Conservation (phyloP, 2,797 vertebrate species). For the Siniperca obscura region DNA sequence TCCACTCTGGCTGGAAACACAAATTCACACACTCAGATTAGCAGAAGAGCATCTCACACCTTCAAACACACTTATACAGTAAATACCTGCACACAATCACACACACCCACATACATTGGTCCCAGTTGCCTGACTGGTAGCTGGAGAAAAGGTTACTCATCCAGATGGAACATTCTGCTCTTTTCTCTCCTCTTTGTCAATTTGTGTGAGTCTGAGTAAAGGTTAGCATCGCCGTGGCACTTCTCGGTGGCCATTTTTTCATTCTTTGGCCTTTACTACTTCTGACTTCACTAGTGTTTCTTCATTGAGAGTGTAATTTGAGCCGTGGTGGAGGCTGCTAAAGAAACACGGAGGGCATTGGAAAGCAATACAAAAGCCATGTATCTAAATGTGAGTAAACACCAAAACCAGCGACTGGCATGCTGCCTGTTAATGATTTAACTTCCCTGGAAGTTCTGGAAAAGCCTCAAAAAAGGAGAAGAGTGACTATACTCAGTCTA, state of each 20-base stretch:
- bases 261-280: constrained; percentile 63
- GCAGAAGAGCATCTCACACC: not conserved
- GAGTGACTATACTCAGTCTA: not conserved
- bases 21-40: not conserved
- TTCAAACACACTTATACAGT: constrained; percentile 12
- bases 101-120: constrained; percentile 22
- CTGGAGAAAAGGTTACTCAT: constrained; percentile 76
- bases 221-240: constrained; percentile 69
- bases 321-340: constrained; percentile 14
- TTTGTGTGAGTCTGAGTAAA: constrained; percentile 72
- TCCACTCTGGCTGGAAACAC: not conserved
- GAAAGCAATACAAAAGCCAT: not conserved
- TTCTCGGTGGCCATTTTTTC: constrained; percentile 45
- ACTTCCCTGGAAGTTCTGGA: not conserved
- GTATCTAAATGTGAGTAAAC: constrained; percentile 1
- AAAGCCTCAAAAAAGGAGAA: not conserved
- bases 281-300: constrained; percentile 44
- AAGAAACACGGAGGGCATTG: constrained; percentile 6
- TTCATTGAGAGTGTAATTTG: constrained; percentile 39
- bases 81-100: constrained; percentile 45
- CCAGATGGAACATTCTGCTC: constrained; percentile 73
- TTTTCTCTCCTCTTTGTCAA: constrained; percentile 70
- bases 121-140: constrained; percentile 57
- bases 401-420: not conserved
- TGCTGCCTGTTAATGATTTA: not conserved